Evolutionary conservation across 2,888 invertebrate species (phyloP).

Genomic region (Clitarchus hookeri): DNA sequence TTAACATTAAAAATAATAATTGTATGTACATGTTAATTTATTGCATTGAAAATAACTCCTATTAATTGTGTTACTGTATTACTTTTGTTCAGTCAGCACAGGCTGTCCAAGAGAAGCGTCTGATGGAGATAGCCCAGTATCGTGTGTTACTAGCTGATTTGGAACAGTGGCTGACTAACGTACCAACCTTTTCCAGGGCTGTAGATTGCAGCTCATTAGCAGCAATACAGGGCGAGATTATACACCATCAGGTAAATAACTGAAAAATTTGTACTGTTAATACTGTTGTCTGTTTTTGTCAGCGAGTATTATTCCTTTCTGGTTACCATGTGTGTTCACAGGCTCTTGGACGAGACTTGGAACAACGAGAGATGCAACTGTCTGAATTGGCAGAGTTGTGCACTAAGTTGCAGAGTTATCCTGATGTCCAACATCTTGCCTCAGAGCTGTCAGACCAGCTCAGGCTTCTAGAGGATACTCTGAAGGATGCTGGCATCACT

Average conservation of each 20-base stretch:
- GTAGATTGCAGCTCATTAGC: conserved; percentile 29
- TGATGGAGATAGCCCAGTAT: conserved; percentile 61
- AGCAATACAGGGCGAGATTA: conserved; percentile 35
- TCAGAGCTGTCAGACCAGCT: conserved; percentile 46
- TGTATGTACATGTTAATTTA: too few species aligned
- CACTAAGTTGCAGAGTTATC: conserved; percentile 56
- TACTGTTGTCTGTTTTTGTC: not conserved
- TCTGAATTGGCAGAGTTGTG: conserved; percentile 57
- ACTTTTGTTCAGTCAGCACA: conserved; percentile 57
- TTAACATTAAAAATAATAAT: too few species aligned
- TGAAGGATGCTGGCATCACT: conserved; percentile 38
- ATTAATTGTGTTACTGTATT: too few species aligned
- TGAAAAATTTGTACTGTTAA: not conserved
- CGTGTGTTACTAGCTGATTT: conserved; percentile 59
- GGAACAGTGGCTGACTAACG: conserved; percentile 60
- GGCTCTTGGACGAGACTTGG: conserved; percentile 52
- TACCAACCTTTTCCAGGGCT: conserved; percentile 51
- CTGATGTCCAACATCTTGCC: conserved; percentile 58
- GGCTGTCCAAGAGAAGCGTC: conserved; percentile 58
- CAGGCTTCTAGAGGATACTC: conserved; percentile 35
- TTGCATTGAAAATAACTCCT: too few species aligned
- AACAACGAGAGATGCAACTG: conserved; percentile 58
- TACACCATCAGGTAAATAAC: conserved; percentile 39
- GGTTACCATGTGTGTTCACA: conserved; percentile 39
- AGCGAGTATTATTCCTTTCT: not conserved